Evolutionary conservation across 2,113 vertebrate species (phyloP), one percentile per base, ranked within the genome.

Genomic region (Scartelaos histophorus): DNA sequence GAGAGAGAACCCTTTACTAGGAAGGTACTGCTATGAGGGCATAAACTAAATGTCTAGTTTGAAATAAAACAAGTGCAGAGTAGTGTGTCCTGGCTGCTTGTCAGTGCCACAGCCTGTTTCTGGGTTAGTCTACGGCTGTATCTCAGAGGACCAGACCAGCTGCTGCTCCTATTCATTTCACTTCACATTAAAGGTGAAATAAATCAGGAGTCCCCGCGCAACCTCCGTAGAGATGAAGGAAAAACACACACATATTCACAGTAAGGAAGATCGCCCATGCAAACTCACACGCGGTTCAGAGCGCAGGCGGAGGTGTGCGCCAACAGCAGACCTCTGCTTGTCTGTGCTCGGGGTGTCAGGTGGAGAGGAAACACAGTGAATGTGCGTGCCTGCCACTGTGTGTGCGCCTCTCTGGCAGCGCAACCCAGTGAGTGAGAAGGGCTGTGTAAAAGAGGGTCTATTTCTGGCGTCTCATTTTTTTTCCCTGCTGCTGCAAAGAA

Each of bases 151-250:
- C 79, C 88, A 88, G 83, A 87, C 88, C 91, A 92, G 92, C 90
- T 91, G 91, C 90, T 92, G 89, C 89, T 89, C 87, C 88, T 89
- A 91, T 92, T 91, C 85, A 91, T 91, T 93, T 93, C 92, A 91
- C 90, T 93, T 93, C 90, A 88, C 89, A 92, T 93, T 92, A 91
- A 89, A 90, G 88, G 88, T 85, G 88, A 92, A 91, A 93, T 92
- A 92, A 92, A 93, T 93, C 92, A 92, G 87, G 77, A 85, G 85
- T 90, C 87, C 87, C 84, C 74, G 66, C 85, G 86, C 84, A 89
- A 84, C 79, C 88, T 85, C 85, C 85, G 76, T 75, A 58, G 85
- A 86, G 85, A 86, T 11, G 47, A 80, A 74, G 75, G 66, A 81
- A 71, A 76, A 75, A 74, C 80, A 79, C 78, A 73, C 77, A 70